Percentiles rank a stretch among this genome's conserved stretches.
phyloP scores from a whole-genome alignment of 2,888 invertebrate species.

The Leptura quadrifasciata region DNA sequence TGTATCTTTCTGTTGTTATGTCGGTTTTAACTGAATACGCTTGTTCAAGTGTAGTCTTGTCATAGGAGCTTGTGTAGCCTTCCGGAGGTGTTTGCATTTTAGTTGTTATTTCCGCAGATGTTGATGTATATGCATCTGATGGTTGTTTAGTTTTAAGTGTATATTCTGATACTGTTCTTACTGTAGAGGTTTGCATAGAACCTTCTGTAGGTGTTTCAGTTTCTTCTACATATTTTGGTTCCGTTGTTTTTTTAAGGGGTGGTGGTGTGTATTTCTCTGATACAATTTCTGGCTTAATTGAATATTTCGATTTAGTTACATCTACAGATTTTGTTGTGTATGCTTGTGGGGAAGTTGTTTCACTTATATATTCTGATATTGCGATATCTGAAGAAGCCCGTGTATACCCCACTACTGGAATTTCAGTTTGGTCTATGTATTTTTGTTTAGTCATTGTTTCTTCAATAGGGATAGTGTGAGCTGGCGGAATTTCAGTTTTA shows the following conservation, averaged over 20 bases:
- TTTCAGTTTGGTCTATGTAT: conserved; percentile 22
- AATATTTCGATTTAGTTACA: no score
- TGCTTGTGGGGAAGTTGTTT: not conserved
- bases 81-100: not conserved
- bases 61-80: not conserved
- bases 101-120: not conserved
- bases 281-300: no score
- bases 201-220: not conserved
- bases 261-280: not conserved
- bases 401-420: not conserved
- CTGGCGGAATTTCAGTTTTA: not conserved
- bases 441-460: not conserved
- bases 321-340: not conserved
- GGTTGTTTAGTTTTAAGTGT: not conserved
- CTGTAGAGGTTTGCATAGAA: not conserved
- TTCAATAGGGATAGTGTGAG: not conserved
- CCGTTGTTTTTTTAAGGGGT: conserved; percentile 26
- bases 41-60: no score
- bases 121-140: not conserved
- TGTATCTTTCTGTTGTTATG: not conserved
- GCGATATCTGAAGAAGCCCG: not conserved
- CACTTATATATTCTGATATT: not conserved
- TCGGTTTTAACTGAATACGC: not conserved
- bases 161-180: not conserved
- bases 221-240: conserved; percentile 18